Base-by-base conservation (phyloP, 2,113 vertebrate genomes). In the Melanerpes formicivorus region DNA sequence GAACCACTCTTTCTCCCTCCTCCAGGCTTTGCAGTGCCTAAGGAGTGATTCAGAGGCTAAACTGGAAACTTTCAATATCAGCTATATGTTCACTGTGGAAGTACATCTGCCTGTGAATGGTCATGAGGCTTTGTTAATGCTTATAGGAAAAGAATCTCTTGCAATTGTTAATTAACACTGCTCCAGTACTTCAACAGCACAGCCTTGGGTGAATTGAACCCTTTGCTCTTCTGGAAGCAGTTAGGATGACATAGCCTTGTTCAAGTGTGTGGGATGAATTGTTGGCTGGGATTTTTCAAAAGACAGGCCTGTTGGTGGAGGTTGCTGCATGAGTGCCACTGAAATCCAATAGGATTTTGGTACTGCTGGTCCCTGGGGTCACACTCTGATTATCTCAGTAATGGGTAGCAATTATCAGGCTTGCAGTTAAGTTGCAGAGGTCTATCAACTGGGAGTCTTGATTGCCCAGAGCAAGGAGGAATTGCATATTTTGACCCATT, bases 401-500 rank as follows among this genome's bases (percentile, higher is more conserved):
- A 94, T 73, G 44, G 70, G 63, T 73, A 93, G 86, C 92, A 95
- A 95, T 95, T 96, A 94, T n/a, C 12, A 79, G 50, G 59, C 70
- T 79, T 73, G 54, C 55, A 81, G 46, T 62, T 58, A 75, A 87
- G 92, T 72, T 95, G 77, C 59, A 93, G 86, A 90, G 74, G 71
- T 92, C 77, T 88, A 17, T 94, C 77, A 72, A 84, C 18, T 69
- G 44, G 72, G 65, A 93, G 46, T 76, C 46, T 89, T 79, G 86
- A 93, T 94, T 93, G 90, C 95, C 80, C 59, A 81, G 77, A 94
- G 92, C 80, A 66, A 88, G 86, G 88, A 88, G 34, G 86, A 95
- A 92, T 90, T 90, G 80, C 62, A 11, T 86, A 88, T 90, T 90
- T 93, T 95, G 96, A 95, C 92, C 95, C 34, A 69, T 70, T 88